phyloP scores from a whole-genome alignment of 2,888 invertebrate species.

The Hipparchia semele region DNA sequence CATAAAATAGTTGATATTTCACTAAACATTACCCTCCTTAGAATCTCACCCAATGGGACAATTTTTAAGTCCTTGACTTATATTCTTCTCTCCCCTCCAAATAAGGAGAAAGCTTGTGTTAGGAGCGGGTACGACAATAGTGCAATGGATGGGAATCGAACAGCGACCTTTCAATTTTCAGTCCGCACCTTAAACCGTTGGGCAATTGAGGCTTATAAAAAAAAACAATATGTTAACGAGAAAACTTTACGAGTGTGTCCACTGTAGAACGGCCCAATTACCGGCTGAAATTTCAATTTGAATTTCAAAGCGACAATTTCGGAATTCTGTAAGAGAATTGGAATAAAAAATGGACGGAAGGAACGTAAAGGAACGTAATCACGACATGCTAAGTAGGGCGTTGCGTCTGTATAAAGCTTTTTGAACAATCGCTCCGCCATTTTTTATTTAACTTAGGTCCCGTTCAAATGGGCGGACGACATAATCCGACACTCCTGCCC shows the following conservation, averaged over 20 bases:
- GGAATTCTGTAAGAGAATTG: conserved; percentile 25
- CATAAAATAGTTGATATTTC: not conserved
- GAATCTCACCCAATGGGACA: not conserved
- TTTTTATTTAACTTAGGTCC: conserved; percentile 17
- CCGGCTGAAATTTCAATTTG: conserved; percentile 26
- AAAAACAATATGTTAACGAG: conserved; percentile 13
- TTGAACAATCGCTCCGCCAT: conserved; percentile 20
- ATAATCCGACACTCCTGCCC: not conserved
- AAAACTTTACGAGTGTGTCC: conserved; percentile 8
- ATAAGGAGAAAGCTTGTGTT: no score
- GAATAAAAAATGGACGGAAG: conserved; percentile 12
- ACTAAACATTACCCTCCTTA: not conserved
- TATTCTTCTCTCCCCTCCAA: no score
- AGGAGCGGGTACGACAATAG: no score
- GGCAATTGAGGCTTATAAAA: no score
- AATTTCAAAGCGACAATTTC: conserved; percentile 27
- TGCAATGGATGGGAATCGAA: no score
- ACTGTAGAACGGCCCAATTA: conserved; percentile 15
- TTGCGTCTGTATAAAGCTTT: conserved; percentile 17
- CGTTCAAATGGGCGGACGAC: conserved; percentile 1
- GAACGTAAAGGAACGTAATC: conserved; percentile 21
- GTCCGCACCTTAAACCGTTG: no score
- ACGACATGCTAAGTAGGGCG: conserved; percentile 26
- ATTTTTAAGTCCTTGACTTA: no score
- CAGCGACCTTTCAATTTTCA: no score